A percentile compares a stretch with the other conserved stretches of the same genome.
phyloP scores from a whole-genome alignment of 1,140 invertebrate species.

The Oscheius sp. region DNA sequence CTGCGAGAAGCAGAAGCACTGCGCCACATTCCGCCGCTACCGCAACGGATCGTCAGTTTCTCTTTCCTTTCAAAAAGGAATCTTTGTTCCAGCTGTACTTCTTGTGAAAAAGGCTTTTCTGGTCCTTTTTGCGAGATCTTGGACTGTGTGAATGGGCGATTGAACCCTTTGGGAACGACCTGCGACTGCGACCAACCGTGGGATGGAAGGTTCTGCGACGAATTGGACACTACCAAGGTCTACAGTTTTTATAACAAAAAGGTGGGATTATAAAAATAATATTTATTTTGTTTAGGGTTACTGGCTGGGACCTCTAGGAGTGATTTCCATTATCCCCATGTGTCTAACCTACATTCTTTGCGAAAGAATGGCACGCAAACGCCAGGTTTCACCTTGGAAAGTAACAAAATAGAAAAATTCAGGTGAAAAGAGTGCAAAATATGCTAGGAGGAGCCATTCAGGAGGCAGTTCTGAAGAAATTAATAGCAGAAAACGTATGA shows the following conservation, averaged over 20 bases:
- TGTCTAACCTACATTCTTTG: constrained; percentile 47
- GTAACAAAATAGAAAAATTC: not conserved
- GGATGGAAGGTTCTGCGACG: constrained; percentile 43
- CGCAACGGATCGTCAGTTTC: constrained; percentile 41
- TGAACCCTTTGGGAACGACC: constrained; percentile 29
- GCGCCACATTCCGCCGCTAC: constrained; percentile 42
- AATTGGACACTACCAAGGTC: constrained; percentile 45
- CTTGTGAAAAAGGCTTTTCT: constrained; percentile 41
- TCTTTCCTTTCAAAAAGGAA: not conserved
- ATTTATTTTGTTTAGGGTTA: constrained; percentile 30
- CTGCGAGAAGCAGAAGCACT: constrained; percentile 49
- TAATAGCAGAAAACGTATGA: not conserved
- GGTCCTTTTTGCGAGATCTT: constrained; percentile 46
- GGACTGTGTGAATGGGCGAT: constrained; percentile 41
- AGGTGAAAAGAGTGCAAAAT: constrained; percentile 48
- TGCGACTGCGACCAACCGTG: constrained; percentile 47
- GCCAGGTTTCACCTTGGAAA: constrained; percentile 17
- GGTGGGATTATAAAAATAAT: constrained; percentile 21
- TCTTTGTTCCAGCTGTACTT: constrained; percentile 34
- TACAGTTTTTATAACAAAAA: constrained; percentile 50
- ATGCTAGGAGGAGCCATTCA: constrained; percentile 25
- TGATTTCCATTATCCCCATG: constrained; percentile 45
- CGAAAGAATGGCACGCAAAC: constrained; percentile 46
- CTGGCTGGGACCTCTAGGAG: constrained; percentile 46
- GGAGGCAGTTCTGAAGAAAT: not conserved